phyloP scores from a whole-genome alignment of 1,140 invertebrate species.

The Hesperophylax magnus region DNA sequence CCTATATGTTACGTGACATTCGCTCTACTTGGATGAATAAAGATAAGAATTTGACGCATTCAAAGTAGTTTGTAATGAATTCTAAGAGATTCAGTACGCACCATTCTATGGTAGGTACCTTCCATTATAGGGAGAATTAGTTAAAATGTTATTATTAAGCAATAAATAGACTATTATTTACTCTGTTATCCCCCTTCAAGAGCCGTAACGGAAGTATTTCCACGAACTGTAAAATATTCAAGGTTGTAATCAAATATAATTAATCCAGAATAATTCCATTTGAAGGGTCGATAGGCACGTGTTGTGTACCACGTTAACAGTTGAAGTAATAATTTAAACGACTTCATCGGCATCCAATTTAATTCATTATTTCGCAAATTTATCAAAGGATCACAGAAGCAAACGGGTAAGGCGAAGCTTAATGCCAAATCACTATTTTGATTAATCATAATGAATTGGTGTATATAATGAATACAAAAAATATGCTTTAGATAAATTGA shows the following conservation, averaged over 20 bases:
- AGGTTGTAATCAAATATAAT: no score
- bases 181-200: no score
- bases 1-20: conserved; percentile 33
- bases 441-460: no score
- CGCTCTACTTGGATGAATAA: conserved; percentile 9
- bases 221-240: no score
- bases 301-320: not conserved
- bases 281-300: not conserved
- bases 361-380: not conserved
- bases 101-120: not conserved
- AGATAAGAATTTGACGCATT: conserved; percentile 16
- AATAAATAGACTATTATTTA: no score
- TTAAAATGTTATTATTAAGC: no score
- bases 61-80: not conserved
- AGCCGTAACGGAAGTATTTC: no score
- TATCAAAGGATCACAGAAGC: conserved; percentile 9
- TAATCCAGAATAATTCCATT: not conserved
- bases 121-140: no score
- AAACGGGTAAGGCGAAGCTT: no score
- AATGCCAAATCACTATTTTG: no score
- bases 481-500: no score
- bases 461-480: no score
- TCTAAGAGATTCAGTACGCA: not conserved
- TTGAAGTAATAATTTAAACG: conserved; percentile 5
- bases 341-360: conserved; percentile 8